Evolutionary conservation across 1,140 invertebrate species (phyloP).

Genomic region (Zaprionus taronus): DNA sequence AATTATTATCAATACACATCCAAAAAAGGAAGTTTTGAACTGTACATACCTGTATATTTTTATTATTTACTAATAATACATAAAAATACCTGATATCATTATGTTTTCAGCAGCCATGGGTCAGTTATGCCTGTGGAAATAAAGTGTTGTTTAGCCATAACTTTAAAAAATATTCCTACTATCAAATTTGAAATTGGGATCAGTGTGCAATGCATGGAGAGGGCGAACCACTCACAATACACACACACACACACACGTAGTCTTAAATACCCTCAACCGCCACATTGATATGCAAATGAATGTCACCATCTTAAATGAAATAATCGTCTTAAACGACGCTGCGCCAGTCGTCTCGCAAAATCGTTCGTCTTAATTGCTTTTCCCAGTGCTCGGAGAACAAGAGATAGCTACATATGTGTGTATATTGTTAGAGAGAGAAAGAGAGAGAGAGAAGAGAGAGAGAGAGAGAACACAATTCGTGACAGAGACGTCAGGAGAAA

Average conservation of each 20-base stretch:
- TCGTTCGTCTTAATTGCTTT: slow-evolving; percentile 71
- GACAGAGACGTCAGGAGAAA: background rate
- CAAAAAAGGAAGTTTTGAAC: too few species aligned
- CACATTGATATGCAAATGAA: slow-evolving; percentile 83
- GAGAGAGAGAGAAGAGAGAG: background rate
- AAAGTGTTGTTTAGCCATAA: too few species aligned
- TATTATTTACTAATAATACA: too few species aligned
- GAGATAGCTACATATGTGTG: background rate
- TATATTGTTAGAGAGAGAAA: background rate
- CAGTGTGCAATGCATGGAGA: background rate
- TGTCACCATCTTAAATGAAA: slow-evolving; percentile 83
- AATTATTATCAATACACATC: too few species aligned
- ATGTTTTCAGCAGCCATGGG: too few species aligned
- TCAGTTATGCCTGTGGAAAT: too few species aligned
- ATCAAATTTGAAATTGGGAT: background rate
- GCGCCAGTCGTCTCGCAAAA: slow-evolving; percentile 38
- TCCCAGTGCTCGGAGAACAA: slow-evolving; percentile 16
- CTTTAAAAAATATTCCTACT: too few species aligned
- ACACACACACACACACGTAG: slow-evolving; percentile 10
- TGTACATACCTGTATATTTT: too few species aligned
- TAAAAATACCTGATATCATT: too few species aligned
- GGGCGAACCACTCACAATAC: background rate
- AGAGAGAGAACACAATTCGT: background rate
- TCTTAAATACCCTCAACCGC: slow-evolving; percentile 19
- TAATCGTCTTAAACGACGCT: slow-evolving; percentile 78